Evolutionary conservation across 1,140 invertebrate species (phyloP).

Genomic region (Samia ricini): DNA sequence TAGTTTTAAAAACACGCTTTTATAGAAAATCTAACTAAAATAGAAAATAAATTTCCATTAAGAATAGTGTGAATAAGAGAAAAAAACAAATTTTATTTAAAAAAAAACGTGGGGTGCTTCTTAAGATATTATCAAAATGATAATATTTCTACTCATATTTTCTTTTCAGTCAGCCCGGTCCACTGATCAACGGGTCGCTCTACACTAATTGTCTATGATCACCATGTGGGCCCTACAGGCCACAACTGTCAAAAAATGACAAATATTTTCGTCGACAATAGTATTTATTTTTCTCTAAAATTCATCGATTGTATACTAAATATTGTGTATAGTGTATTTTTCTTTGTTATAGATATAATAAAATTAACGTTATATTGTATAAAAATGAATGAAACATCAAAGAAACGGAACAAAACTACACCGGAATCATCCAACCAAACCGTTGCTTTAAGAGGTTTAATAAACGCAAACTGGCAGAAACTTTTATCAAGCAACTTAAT

Average conservation of each 20-base stretch:
- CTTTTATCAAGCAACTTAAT: constrained; percentile 51
- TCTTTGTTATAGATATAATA: constrained; percentile 26
- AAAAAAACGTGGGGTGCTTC: no score
- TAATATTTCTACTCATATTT: no score
- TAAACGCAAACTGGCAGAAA: constrained; percentile 71
- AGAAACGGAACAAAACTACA: constrained; percentile 46
- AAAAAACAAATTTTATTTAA: no score
- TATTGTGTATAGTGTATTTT: constrained; percentile 22
- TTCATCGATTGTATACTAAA: constrained; percentile 37
- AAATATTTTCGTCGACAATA: constrained; percentile 30
- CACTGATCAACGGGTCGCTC: no score
- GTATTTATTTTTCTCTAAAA: constrained; percentile 38
- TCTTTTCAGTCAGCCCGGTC: no score
- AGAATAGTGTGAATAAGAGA: no score
- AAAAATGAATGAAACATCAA: constrained; percentile 53
- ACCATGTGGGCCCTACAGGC: constrained; percentile 18
- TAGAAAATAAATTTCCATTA: no score
- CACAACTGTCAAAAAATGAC: constrained; percentile 29
- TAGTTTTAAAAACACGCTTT: no score
- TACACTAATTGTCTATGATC: neutral
- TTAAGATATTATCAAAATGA: no score
- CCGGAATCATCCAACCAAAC: constrained; percentile 40
- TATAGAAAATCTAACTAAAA: no score
- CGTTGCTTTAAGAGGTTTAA: constrained; percentile 38
- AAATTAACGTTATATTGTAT: constrained; percentile 33